Base-by-base conservation (phyloP, 2,113 vertebrate species). In the Cynoglossus semilaevis region DNA sequence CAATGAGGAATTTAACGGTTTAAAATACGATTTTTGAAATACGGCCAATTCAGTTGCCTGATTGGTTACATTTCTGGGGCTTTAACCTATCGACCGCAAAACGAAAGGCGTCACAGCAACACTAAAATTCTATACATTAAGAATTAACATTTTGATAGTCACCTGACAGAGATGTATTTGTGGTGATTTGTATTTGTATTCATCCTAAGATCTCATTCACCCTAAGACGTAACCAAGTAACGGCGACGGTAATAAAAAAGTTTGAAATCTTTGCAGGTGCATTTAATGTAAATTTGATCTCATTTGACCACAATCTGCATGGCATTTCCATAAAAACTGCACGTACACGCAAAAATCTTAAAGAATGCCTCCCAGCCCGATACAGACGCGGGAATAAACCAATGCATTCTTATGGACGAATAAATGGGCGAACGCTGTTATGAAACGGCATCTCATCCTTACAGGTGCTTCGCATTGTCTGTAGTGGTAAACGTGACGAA, bases 401-500 rank as follows among this genome's bases (percentile, higher is more conserved):
- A 61, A 52, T 46, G 12, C 50, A 41, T 52, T 54, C 36, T 41
- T 14, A 38, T 70, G 63, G n/a, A 81, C 45, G 63, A 82, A 80
- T 79, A 51, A 6, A 62, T 29, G 22, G 56, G 61, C 65, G 35
- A 63, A 72, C 35, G 89, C 67, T 85, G 64, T 84, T 83, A 91
- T 87, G 88, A 91, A 89, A 84, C 87, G 88, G 83, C 82, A 71
- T 76, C 67, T 79, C 59, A 59, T 80, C 82, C 88, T 88, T 90
- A 74, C 47, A 78, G 90, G 86, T 93, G 85, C 92, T 91, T 71
- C 82, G 91, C 88, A 88, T 91, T 91, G 92, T 93, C 88, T 91
- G 87, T 70, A 86, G 84, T 91, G 93, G 94, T 93, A 92, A 94
- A 91, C 92, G 88, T 93, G 91, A 94, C 90, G 92, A 93, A 95